A percentile compares a stretch with the other conserved stretches of the same genome.
These are phyloP conservation scores for Scaeva pyrastri DNA, from an alignment of 2,888 invertebrate genomes.

Conservation along the genomic window DNA sequence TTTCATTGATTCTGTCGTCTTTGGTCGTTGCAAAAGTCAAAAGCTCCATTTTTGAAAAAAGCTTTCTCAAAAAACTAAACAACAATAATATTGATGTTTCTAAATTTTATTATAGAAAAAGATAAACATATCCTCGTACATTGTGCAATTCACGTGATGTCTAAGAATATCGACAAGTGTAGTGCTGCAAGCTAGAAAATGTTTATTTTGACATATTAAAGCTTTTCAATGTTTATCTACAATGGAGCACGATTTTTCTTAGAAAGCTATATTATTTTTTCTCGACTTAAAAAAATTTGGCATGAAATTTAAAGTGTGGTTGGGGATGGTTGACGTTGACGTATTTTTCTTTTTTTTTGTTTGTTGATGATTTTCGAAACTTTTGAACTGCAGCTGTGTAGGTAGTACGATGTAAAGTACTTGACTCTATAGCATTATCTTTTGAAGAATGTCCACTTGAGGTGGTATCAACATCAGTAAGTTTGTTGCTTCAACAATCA, in stretches of 20 bases:
- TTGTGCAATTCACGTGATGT: background rate
- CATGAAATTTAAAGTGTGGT: background rate
- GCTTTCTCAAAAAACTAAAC: background rate
- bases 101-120: background rate
- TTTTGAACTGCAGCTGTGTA: background rate
- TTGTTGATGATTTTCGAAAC: background rate
- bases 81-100: background rate
- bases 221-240: background rate
- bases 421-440: background rate
- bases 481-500: background rate
- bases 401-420: background rate
- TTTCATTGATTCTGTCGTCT: background rate
- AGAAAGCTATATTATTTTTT: background rate
- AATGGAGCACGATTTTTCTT: background rate
- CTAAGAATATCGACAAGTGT: slow-evolving; percentile 6
- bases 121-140: background rate
- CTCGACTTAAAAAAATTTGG: background rate
- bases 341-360: background rate
- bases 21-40: too few species aligned
- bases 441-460: slow-evolving; percentile 25
- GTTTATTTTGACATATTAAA: background rate
- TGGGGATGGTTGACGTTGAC: slow-evolving; percentile 19
- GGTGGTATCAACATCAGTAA: background rate
- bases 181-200: background rate
- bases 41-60: background rate